phyloP scores from a whole-genome alignment of 2,113 vertebrate genomes.

The Hydropotes inermis region DNA sequence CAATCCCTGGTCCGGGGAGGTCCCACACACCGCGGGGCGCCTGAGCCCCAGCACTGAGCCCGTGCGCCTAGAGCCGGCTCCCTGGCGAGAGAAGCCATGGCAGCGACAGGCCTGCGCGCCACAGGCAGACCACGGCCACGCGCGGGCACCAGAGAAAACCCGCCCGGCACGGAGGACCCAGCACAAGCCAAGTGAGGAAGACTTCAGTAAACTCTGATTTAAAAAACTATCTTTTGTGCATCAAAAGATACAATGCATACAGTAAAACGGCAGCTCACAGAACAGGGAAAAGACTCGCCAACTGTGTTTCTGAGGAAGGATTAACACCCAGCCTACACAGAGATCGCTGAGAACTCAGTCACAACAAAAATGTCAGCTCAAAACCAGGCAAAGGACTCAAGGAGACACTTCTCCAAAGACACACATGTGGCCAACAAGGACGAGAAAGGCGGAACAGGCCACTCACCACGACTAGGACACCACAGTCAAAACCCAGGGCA shows the following conservation, averaged over 20 bases:
- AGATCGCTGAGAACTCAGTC: not conserved
- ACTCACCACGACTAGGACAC: fast-evolving
- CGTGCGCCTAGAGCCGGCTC: fast-evolving
- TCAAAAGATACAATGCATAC: not conserved
- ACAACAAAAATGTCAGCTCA: not conserved
- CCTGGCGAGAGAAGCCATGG: not conserved
- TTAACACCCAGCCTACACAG: not conserved
- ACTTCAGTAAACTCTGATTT: fast-evolving
- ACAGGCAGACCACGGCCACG: fast-evolving
- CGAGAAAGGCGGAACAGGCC: not conserved
- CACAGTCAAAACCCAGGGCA: not conserved
- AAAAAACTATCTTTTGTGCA: fast-evolving
- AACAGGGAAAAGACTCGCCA: not conserved
- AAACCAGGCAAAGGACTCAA: not conserved
- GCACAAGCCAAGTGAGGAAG: fast-evolving
- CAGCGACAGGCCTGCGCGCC: not conserved
- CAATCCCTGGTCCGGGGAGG: not conserved
- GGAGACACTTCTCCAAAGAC: not conserved
- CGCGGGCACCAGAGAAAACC: too few species aligned
- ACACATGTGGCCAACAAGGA: not conserved
- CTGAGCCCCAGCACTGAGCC: not conserved
- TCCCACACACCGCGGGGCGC: fast-evolving
- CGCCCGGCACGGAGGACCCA: not conserved
- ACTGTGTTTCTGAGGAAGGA: not conserved
- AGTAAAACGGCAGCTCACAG: not conserved